phyloP scores from a whole-genome alignment of 30 jellyfish, hydroid and myxozoan genomes.

The Hydractinia echinata region DNA sequence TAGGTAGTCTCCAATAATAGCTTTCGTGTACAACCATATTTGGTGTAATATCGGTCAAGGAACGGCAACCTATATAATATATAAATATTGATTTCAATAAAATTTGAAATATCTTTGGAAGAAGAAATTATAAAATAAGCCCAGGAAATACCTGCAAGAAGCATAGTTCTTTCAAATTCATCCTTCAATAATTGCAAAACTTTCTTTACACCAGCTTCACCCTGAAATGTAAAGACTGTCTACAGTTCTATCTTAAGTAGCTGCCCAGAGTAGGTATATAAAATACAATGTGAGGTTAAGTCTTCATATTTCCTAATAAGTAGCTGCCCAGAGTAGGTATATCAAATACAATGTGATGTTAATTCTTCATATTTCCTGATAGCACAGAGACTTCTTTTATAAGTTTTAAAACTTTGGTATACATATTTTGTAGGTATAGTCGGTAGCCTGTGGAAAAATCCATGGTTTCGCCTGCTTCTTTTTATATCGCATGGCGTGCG shows the following conservation, averaged over 20 bases:
- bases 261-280: no score
- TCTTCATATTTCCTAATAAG: no score
- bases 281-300: no score
- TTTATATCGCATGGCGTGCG: no score
- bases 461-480: no score
- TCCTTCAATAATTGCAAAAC: constrained; percentile 50
- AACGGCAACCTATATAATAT: not conserved
- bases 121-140: not conserved
- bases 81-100: not conserved
- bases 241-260: no score
- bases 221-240: constrained; percentile 36
- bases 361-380: not conserved
- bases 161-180: constrained; percentile 60
- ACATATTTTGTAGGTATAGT: no score
- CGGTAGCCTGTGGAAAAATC: no score
- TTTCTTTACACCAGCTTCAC: constrained; percentile 71
- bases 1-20: not conserved
- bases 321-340: not conserved
- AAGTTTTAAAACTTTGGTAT: no score
- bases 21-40: constrained; percentile 10
- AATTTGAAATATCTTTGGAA: constrained; percentile 23
- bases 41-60: not conserved
- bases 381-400: no score
- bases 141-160: constrained; percentile 49
- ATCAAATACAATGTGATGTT: not conserved